A percentile compares a stretch with the other conserved stretches of the same genome.
These are phyloP conservation scores for Apostichopus japonicus DNA, from an alignment of 35 echinoderm and acorn worm genomes.

Conservation along the genomic window DNA sequence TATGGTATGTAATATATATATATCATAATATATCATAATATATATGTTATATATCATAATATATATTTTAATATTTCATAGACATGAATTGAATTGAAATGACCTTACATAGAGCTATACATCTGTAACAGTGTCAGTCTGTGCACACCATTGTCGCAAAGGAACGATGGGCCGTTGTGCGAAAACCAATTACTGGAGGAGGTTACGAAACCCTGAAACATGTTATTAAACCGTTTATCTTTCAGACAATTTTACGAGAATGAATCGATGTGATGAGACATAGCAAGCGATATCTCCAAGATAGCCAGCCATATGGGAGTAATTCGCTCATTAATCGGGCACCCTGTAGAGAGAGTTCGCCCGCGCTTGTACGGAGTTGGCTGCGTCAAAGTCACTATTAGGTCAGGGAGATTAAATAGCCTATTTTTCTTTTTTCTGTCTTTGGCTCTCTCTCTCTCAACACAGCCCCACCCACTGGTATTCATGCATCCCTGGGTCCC, in stretches of 20 bases:
- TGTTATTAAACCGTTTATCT: conserved; percentile 21
- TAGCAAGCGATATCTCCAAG: neutral
- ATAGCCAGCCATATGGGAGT: conserved; percentile 35
- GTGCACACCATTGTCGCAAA: no score
- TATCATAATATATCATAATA: no score
- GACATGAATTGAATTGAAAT: no score
- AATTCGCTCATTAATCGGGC: conserved; percentile 47
- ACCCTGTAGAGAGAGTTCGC: neutral
- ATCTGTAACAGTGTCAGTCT: no score
- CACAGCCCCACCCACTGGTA: conserved; percentile 8
- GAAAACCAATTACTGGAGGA: conserved; percentile 38
- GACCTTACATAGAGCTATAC: no score
- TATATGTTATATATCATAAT: no score
- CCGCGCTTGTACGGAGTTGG: neutral
- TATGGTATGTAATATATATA: no score
- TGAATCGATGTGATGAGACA: neutral
- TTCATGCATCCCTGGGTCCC: neutral
- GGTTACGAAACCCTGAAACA: conserved; percentile 16
- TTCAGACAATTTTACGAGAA: neutral
- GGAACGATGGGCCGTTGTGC: conserved; percentile 4
- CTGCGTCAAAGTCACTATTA: conserved; percentile 28
- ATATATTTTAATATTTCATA: no score
- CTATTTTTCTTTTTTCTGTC: neutral
- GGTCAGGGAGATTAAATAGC: conserved; percentile 34
- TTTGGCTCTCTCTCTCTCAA: neutral